phyloP scores from a whole-genome alignment of 2,113 vertebrate genomes.

The Semicossyphus pulcher region DNA sequence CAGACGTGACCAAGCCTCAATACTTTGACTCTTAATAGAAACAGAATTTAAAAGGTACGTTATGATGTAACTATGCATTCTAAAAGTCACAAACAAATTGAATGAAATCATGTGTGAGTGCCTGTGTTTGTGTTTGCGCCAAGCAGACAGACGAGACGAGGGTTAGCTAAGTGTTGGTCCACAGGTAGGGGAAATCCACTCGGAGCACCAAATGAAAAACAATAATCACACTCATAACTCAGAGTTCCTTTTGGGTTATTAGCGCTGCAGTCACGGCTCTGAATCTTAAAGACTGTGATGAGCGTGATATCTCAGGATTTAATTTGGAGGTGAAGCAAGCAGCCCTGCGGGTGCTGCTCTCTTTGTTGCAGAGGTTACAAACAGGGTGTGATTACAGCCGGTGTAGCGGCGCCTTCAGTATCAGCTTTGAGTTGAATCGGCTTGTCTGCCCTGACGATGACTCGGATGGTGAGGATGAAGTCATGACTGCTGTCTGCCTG shows the following conservation, averaged over 20 bases:
- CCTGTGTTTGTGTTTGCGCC: too few species aligned
- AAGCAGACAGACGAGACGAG: conserved; percentile 14
- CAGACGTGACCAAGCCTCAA: not conserved
- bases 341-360: conserved; percentile 18
- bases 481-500: conserved; percentile 57
- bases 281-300: conserved; percentile 18
- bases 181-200: conserved; percentile 40
- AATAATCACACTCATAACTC: conserved; percentile 7
- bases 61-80: not conserved
- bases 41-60: not conserved
- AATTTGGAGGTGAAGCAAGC: conserved; percentile 43
- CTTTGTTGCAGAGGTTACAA: conserved; percentile 31
- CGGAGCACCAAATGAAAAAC: conserved; percentile 25
- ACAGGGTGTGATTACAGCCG: conserved; percentile 38
- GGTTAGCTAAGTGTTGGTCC: not conserved
- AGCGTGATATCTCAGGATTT: conserved; percentile 31
- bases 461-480: conserved; percentile 47
- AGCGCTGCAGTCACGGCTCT: not conserved
- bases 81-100: conserved; percentile 5
- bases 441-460: conserved; percentile 50
- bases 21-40: not conserved
- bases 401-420: conserved; percentile 29
- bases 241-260: conserved; percentile 31
- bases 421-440: conserved; percentile 44
- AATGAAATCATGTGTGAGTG: conserved; percentile 1